A percentile compares a stretch with the other conserved stretches of the same genome.
These are phyloP conservation scores for Zaprionus obscuricornis DNA, from an alignment of 2,888 invertebrate species.

Conservation along the genomic window DNA sequence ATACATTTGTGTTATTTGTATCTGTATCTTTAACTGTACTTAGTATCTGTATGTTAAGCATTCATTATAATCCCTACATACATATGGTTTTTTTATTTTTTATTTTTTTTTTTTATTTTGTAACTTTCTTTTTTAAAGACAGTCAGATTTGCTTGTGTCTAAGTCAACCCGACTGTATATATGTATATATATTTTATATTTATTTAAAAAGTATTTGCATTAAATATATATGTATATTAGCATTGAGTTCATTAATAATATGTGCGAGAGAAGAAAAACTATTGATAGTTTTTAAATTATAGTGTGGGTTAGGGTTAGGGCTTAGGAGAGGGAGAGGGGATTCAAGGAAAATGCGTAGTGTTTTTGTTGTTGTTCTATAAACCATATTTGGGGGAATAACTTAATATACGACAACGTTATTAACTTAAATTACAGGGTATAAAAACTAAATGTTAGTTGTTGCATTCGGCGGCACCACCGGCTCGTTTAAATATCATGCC, in stretches of 20 bases:
- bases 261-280: conserved; percentile 35
- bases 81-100: not conserved
- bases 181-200: conserved; percentile 36
- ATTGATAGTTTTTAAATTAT: conserved; percentile 45
- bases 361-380: no score
- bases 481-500: conserved; percentile 72
- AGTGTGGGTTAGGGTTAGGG: conserved; percentile 6
- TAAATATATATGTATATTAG: conserved; percentile 47
- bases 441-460: conserved; percentile 51
- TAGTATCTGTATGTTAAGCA: no score
- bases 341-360: not conserved
- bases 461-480: conserved; percentile 19
- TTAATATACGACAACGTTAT: conserved; percentile 25
- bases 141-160: conserved; percentile 29
- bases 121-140: no score
- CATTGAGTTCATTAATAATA: conserved; percentile 27
- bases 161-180: no score
- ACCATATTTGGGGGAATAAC: conserved; percentile 22
- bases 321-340: not conserved
- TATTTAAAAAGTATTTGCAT: conserved; percentile 47
- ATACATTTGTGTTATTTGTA: conserved; percentile 5
- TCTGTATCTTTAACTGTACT: no score
- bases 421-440: conserved; percentile 28
- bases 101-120: conserved; percentile 14
- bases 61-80: no score